Evolutionary conservation across 2,888 invertebrate genomes (phyloP).

Genomic region (Crossocerus cetratus): DNA sequence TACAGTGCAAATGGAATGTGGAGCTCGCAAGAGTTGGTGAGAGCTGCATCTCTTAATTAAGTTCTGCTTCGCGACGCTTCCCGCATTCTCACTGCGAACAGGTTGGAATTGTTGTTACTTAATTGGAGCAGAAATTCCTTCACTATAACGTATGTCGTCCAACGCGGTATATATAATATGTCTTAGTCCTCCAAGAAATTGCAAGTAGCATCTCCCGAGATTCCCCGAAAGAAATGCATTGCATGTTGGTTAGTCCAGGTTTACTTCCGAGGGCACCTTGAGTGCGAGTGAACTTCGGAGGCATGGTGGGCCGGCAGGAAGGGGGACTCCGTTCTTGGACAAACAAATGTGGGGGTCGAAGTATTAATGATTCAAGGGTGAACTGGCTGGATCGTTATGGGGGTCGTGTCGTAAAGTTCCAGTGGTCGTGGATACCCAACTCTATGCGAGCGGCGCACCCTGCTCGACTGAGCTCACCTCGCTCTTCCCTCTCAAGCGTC

Average conservation of each 20-base stretch:
- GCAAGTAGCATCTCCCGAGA: too few relatives aligned
- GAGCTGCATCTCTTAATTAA: constrained; percentile 57
- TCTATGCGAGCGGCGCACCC: constrained; percentile 6
- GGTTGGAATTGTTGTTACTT: constrained; percentile 46
- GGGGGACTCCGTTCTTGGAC: not conserved
- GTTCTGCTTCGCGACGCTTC: constrained; percentile 33
- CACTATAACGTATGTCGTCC: not conserved
- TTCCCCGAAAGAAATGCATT: too few relatives aligned
- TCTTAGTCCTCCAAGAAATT: too few relatives aligned
- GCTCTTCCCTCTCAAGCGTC: not conserved
- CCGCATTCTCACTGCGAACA: constrained; percentile 27
- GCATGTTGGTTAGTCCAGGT: too few relatives aligned
- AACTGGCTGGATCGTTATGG: constrained; percentile 6
- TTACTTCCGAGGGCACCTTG: too few relatives aligned
- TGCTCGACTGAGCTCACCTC: not conserved
- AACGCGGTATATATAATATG: too few relatives aligned
- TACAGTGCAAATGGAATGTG: too few relatives aligned
- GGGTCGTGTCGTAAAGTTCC: constrained; percentile 24
- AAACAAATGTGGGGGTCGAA: not conserved
- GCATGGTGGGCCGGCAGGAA: too few relatives aligned
- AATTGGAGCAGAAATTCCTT: constrained; percentile 10
- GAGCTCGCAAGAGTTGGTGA: not conserved
- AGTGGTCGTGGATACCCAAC: not conserved
- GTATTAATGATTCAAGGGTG: constrained; percentile 27
- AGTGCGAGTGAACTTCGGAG: too few relatives aligned